phyloP scores from a whole-genome alignment of 1,140 invertebrate species.

The Rhyzopertha dominica region DNA sequence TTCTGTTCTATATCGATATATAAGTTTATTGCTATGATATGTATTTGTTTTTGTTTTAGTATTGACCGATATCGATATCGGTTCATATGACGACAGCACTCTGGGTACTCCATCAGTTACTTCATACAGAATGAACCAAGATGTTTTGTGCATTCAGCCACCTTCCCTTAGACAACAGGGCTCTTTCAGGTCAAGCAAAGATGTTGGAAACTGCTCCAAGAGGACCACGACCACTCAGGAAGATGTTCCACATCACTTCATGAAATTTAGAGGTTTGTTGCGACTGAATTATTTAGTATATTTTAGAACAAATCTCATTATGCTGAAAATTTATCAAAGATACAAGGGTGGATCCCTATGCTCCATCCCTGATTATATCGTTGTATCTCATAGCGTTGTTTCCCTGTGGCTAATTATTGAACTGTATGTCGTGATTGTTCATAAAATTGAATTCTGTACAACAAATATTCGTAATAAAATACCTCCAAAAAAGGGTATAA shows the following conservation, averaged over 20 bases:
- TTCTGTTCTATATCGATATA: too few species aligned
- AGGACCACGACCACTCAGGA: slow-evolving; percentile 19
- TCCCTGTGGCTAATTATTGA: background rate
- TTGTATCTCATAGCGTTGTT: too few species aligned
- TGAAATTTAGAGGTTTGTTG: slow-evolving; percentile 35
- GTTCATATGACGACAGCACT: slow-evolving; percentile 39
- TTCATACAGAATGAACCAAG: slow-evolving; percentile 38
- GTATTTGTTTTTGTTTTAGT: slow-evolving; percentile 30
- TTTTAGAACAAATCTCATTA: background rate
- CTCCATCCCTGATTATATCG: too few species aligned
- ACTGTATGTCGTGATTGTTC: background rate
- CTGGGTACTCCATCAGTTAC: slow-evolving; percentile 37
- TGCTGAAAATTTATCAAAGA: background rate
- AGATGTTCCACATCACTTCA: slow-evolving; percentile 25
- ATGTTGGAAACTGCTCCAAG: slow-evolving; percentile 19
- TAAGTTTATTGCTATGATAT: too few species aligned
- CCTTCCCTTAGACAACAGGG: slow-evolving; percentile 32
- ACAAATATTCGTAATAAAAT: too few species aligned
- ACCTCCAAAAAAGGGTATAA: too few species aligned
- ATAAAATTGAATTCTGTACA: background rate
- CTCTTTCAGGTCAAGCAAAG: slow-evolving; percentile 36
- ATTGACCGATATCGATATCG: slow-evolving; percentile 41
- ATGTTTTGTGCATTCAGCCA: slow-evolving; percentile 40
- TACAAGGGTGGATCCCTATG: too few species aligned
- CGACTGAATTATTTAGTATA: background rate